Base-by-base conservation (phyloP, 2,113 vertebrate species). In the Microcebus lehilahytsara region DNA sequence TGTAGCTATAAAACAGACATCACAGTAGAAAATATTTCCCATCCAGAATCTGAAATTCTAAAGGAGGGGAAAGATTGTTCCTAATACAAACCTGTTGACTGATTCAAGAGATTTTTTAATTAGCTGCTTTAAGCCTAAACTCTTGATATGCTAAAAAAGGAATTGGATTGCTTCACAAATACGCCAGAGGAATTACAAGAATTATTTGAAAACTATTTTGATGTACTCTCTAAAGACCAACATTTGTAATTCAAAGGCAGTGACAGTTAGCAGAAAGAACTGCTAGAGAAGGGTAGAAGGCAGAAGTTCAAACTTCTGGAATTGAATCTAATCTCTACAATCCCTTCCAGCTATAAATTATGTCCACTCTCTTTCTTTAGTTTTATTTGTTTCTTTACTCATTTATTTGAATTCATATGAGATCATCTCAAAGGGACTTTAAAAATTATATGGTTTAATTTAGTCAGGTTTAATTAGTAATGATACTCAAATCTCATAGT, bases 31-130 rank as follows among this genome's bases (percentile, higher is more conserved):
- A 96, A 40, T 91, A 91, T 80, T 93, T 97, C 75, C 80, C 87
- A 96, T 60, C 53, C 53, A 96, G 92, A 95, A 93, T 46, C 40
- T 93, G 67, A 96, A 97, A 81, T 88, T 92, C 80, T 93, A 90
- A 85, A 72, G 49, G 53, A 96, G n/a, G 77, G 2, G 11, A 80
- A 77, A 74, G 81, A 77, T 32, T 53, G 8, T 34, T 93, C 37
- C 64, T 42, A 91, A 93, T 71, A 20, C 12, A 96, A 89, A 9
- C 3, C 51, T 51, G 4, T 10, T 71, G 51, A 77, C 42, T 60
- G 13, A 67, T 60, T 93, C 25, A 91, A 75, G 46, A 85, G 40
- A 62, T 83, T 84, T 84, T 84, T 11, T 13, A 92, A 88, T 85
- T 87, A 89, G 40, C n/a, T 72, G 27, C 27, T 53, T 79, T 84